phyloP scores from a whole-genome alignment of 2,888 invertebrate genomes.

The Eumacrocentrus americanus region DNA sequence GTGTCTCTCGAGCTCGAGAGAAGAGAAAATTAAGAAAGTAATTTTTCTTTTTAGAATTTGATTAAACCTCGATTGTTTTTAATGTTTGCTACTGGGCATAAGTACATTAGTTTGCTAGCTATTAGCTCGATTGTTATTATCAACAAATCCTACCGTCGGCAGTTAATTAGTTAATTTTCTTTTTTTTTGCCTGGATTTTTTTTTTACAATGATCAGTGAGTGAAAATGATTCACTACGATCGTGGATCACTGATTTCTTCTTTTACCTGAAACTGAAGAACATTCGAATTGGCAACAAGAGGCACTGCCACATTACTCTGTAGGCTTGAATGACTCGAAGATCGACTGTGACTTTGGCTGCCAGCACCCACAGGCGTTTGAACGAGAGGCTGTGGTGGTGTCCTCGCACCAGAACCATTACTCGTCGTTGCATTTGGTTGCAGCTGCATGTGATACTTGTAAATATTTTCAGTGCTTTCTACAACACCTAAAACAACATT shows the following conservation, averaged over 20 bases:
- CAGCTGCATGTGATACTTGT: slow-evolving; percentile 84
- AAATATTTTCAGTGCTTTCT: slow-evolving; percentile 80
- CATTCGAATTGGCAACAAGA: slow-evolving; percentile 39
- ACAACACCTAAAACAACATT: slow-evolving; percentile 68
- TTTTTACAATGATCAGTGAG: slow-evolving; percentile 3
- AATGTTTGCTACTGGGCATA: background rate
- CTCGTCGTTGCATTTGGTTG: slow-evolving; percentile 66
- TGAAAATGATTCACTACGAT: slow-evolving; percentile 35
- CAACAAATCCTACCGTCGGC: slow-evolving; percentile 1
- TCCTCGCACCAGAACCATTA: slow-evolving; percentile 67
- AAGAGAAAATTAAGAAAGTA: too few relatives aligned
- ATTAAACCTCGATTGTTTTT: background rate
- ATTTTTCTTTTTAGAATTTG: background rate
- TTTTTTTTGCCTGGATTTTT: slow-evolving; percentile 8
- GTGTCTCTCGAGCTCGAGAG: too few relatives aligned
- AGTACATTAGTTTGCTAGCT: background rate
- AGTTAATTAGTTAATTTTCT: background rate
- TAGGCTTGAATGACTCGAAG: slow-evolving; percentile 66
- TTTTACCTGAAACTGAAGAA: slow-evolving; percentile 46
- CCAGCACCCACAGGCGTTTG: slow-evolving; percentile 70
- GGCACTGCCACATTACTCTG: slow-evolving; percentile 55
- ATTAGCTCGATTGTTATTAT: background rate
- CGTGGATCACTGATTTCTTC: slow-evolving; percentile 42
- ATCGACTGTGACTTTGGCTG: slow-evolving; percentile 68
- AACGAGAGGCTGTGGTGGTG: slow-evolving; percentile 72